Percentiles rank a stretch among this genome's conserved stretches.
These are phyloP conservation scores for Trichogramma pretiosum DNA, from an alignment of 1,140 invertebrate genomes.

Conservation along the genomic window DNA sequence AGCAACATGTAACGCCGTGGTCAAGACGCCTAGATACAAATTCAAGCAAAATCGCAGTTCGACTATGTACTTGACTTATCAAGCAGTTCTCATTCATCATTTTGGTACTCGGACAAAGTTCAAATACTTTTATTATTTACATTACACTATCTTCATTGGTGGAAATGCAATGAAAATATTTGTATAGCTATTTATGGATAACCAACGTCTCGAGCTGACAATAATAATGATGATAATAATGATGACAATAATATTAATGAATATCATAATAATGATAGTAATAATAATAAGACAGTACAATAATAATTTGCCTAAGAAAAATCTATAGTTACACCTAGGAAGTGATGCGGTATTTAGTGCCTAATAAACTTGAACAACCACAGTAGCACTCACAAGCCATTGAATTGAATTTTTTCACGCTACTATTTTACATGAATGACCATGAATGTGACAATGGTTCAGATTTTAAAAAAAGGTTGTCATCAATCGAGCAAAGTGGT, in stretches of 20 bases:
- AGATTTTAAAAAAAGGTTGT: too few relatives aligned
- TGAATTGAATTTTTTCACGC: constrained; percentile 5
- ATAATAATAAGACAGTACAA: constrained; percentile 9
- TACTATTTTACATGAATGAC: too few relatives aligned
- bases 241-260: constrained; percentile 31
- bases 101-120: constrained; percentile 41
- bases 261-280: constrained; percentile 14
- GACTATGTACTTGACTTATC: constrained; percentile 31
- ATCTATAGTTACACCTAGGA: constrained; percentile 38
- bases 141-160: too few relatives aligned
- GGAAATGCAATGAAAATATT: too few relatives aligned
- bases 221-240: constrained; percentile 38
- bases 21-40: constrained; percentile 12
- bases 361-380: constrained; percentile 39
- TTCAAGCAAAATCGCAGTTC: constrained; percentile 18
- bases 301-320: constrained; percentile 33
- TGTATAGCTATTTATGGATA: constrained; percentile 40
- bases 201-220: constrained; percentile 37
- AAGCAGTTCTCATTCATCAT: constrained; percentile 42
- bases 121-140: constrained; percentile 36
- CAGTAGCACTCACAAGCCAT: constrained; percentile 14
- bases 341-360: constrained; percentile 39
- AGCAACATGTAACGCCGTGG: constrained; percentile 28
- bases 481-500: constrained; percentile 3
- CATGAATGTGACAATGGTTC: too few relatives aligned